Base-by-base conservation (phyloP, 2,797 vertebrate genomes). In the Myotis vivesi region DNA sequence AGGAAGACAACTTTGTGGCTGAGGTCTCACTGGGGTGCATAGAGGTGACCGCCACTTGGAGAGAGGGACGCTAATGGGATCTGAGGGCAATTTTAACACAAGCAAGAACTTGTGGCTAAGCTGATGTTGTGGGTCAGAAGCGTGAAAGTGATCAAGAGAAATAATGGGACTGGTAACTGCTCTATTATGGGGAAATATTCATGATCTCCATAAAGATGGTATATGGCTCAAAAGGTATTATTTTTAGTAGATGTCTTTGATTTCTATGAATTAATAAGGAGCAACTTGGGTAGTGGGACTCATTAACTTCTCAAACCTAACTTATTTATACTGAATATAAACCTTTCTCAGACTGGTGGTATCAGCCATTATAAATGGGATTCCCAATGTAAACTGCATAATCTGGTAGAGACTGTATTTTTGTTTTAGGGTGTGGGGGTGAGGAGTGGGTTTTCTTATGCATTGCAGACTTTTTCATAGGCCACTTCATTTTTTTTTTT, bases 221-320 rank as follows among this genome's bases (percentile, higher is more conserved):
- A 91, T 94, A 94, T 75, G 17, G n/a, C 82, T 66, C 59, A 75
- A 89, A 94, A 94, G 49, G 46, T 94, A 89, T 87, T 97, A 93
- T 76, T 97, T 97, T 96, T 87, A 93, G 92, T 94, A 87, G 69
- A 59, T 97, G 96, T 97, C 87, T 96, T 89, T 5, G n/a, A 95
- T 92, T 96, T 96, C 83, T 95, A 92, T 97, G 96, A 97, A 97
- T 98, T 98, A 97, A 94, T 97, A 97, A 30, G 55, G 92, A 97
- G 89, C 94, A 98, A 96, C 73, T 97, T 96, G 46, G 94, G 94
- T 91, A 94, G 97, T 44, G 53, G 82, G 97, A 97, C 96, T 97
- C 96, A 94, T 98, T 98, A 97, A 97, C 94, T 97, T 97, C 95
- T 91, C 97, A 94, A 92, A 96, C 91, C 49, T 77, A 87, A 88